Base-by-base conservation (phyloP, 2,888 invertebrate genomes). In the Myathropa florea region DNA sequence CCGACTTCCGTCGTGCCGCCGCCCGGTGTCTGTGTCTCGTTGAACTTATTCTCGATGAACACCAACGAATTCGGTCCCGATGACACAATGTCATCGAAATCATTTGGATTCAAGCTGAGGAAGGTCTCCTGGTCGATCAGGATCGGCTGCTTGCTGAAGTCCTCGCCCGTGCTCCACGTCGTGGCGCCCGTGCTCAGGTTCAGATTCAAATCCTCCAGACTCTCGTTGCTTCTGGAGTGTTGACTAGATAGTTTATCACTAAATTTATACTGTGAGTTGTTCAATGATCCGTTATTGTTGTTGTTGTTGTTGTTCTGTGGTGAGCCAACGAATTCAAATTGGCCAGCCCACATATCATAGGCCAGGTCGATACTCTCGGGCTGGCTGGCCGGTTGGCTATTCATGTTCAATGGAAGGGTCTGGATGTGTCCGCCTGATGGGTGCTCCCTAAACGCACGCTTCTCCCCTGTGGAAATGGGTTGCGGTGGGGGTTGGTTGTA, bases 301-400 rank as follows among this genome's bases (percentile, higher is more conserved):
- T 88, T 71, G 9, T 68, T 67, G 46, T 67, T 83, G 53, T 89
- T 87, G 88, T 85, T 89, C 89, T 89, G 82, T 89, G 91, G 88
- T 18, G 94, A 94, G 59, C 96, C 96, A 89, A 96, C 94, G 93
- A 97, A 96, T 93, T 97, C 96, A 90, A 97, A 97, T 93, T 97
- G 97, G 81, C 97, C 97, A 92, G 97, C 96, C 97, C 97, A 97
- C 95, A 97, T 95, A 91, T 97, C 97, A 92, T 96, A 96, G 92
- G 96, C 96, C 92, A 97, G 94, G 91, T 96, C 96, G 90, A 95
- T 92, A 91, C 94, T 94, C 89, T 95, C 95, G 90, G 93, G 93
- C 90, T 93, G 93, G 90, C 93, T 93, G 88, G 92, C 90, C 89
- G 93, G 91, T 91, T 92, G 90, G 90, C 92, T 92, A 91, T 89